Evolutionary conservation across 2,113 vertebrate genomes (phyloP).

Genomic region (Oceanites oceanicus): DNA sequence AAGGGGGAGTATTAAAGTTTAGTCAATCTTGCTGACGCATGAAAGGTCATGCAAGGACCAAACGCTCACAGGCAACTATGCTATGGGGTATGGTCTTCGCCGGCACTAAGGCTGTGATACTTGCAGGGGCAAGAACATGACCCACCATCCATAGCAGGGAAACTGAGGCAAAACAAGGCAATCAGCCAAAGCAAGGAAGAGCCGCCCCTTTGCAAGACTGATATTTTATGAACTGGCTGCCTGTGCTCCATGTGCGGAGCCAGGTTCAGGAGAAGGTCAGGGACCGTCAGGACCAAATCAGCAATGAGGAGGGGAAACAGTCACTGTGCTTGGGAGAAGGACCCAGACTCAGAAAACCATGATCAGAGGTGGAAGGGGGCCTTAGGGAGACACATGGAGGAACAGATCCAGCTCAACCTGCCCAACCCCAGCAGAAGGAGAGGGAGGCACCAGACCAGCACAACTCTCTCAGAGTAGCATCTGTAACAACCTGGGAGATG

Average conservation of each 20-base stretch:
- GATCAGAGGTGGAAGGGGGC: rapidly evolving
- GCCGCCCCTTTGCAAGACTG: not conserved
- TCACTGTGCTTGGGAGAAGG: not conserved
- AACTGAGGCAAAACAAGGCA: not conserved
- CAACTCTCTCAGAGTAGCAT: not conserved
- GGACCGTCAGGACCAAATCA: not conserved
- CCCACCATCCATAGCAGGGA: not conserved
- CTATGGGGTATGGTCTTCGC: too few species aligned
- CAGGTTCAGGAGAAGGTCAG: not conserved
- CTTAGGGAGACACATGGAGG: not conserved
- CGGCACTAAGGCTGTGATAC: not conserved
- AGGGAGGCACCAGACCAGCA: not conserved
- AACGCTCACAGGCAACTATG: not conserved
- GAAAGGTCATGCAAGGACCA: not conserved
- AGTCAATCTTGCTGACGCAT: not conserved
- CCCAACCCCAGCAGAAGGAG: not conserved
- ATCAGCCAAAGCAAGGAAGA: not conserved
- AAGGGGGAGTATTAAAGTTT: not conserved
- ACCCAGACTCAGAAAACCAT: not conserved
- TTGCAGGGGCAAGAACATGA: not conserved
- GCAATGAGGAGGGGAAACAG: not conserved
- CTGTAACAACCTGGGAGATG: not conserved
- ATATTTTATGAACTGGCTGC: not conserved
- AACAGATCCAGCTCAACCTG: rapidly evolving
- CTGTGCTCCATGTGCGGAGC: not conserved